A percentile compares a stretch with the other conserved stretches of the same genome.
These are phyloP conservation scores for Pseudochromis fuscus DNA, from an alignment of 2,797 vertebrate genomes.

Conservation along the genomic window DNA sequence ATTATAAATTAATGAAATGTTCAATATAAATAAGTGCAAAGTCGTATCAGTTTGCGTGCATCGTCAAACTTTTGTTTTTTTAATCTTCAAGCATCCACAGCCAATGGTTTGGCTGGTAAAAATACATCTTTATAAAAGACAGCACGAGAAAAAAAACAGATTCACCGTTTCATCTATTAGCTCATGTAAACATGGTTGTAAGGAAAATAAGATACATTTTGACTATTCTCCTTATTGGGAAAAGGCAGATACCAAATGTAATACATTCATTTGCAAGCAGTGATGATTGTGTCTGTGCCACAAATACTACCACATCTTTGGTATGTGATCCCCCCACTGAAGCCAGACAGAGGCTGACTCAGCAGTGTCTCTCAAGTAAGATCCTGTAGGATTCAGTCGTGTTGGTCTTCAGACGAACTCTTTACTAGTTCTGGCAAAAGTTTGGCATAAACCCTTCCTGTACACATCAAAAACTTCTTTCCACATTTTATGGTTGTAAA, in stretches of 20 bases:
- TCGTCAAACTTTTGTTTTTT: slow-evolving; percentile 80
- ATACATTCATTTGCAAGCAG: slow-evolving; percentile 79
- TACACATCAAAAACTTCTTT: slow-evolving; percentile 29
- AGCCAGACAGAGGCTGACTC: slow-evolving; percentile 14
- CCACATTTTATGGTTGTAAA: slow-evolving; percentile 28
- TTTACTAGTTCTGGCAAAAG: slow-evolving; percentile 52
- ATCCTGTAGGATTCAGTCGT: slow-evolving; percentile 52
- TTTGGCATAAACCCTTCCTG: slow-evolving; percentile 59
- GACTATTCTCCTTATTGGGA: slow-evolving; percentile 50
- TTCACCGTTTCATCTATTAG: slow-evolving; percentile 67
- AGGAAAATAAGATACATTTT: slow-evolving; percentile 65
- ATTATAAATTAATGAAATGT: slow-evolving; percentile 98
- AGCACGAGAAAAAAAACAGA: slow-evolving; percentile 72
- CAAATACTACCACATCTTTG: slow-evolving; percentile 39
- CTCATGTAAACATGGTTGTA: slow-evolving; percentile 89
- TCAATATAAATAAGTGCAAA: slow-evolving; percentile 99
- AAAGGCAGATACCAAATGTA: slow-evolving; percentile 41
- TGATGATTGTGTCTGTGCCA: slow-evolving; percentile 57
- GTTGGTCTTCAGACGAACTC: slow-evolving; percentile 51
- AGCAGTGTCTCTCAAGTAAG: slow-evolving; percentile 62
- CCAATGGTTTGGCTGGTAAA: slow-evolving; percentile 85
- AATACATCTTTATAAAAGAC: slow-evolving; percentile 95
- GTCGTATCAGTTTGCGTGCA: slow-evolving; percentile 83
- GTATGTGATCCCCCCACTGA: slow-evolving; percentile 27
- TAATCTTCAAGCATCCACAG: slow-evolving; percentile 90